Evolutionary conservation across 2,113 vertebrate genomes (phyloP), one percentile per base, ranked within the genome.

Genomic region (Phalacrocorax carbo): DNA sequence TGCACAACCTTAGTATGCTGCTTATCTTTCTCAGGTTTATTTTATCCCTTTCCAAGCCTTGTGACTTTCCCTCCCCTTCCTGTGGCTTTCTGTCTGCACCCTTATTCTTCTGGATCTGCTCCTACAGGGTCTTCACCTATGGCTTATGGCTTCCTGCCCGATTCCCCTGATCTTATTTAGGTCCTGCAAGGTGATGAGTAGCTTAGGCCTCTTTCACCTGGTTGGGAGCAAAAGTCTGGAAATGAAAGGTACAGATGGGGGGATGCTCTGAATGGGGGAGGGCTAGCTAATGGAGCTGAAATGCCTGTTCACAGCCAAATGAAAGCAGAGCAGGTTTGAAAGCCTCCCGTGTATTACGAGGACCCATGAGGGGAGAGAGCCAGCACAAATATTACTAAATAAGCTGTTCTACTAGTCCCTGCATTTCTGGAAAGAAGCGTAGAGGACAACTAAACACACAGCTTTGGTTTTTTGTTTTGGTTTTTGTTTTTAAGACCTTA

Each of bases 71-170:
- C 5, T 92, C 4, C 15, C 48, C 15, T 19, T 72, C 10, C 21
- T 5, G 5, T 49, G 83, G 62, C 42, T 81, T 86, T 54, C 13
- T 21, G 30, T 68, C 32, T 90, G 29, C 32, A 42, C 27, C 29
- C 36, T 64, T 92, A 22, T 44, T 73, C 29, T 88, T 81, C 61
- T 82, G 60, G 55, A 19, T 78, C 13, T 88, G 23, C 22, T 86
- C 9, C n/a, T 78, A 12, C 29, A n/a, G 30, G 48, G n/a, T 68
- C 73, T 89, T 79, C 1, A 0, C 32, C 51, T 66, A 19, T 19
- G 68, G n/a, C n/a, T 85, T 49, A n/a, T 0, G 0, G 27, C 40
- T 77, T 76, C 36, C 15, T 73, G 84, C 49, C 15, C 0, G 0
- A 1, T 86, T 91, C 77, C 20, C 6, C 30, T 51, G 21, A 54